Base-by-base conservation (phyloP, 2,888 invertebrate species). In the Resseliella maxima region DNA sequence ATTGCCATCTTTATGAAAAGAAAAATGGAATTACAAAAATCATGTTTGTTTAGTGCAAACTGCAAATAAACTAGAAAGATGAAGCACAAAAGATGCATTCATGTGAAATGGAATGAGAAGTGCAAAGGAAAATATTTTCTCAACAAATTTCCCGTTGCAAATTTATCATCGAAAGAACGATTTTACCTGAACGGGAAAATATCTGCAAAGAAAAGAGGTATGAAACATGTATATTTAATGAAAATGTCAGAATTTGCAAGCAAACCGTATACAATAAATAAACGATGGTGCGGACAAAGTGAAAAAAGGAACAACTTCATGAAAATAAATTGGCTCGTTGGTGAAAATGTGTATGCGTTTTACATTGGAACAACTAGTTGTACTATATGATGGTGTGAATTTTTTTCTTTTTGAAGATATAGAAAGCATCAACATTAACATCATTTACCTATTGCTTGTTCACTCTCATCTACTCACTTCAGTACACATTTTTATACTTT, bases 281-380 rank as follows among this genome's bases (percentile, higher is more conserved):
- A 27, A 59, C 5, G 59, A 59, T 24, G 59, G 24, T 59, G 27
- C 2, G 31, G 6, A 18, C 8, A 31, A 35, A 72, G 24, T 24
- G 24, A 59, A 24, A 5, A 59, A 3, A 50, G 6, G 27, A 59
- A 59, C 59, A 59, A 72, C 31, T 72, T 72, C 72, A 72, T 72
- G 72, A 72, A 72, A 72, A 72, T 72, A 72, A 72, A 72, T 72
- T 72, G 72, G 72, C 72, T 72, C 31, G 72, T 72, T 72, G 27
- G 72, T 72, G 31, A 35, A 35, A 72, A 72, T n/a, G n/a, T n/a
- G 35, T 35, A 35, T 72, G 72, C 18, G 31, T 72, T 72, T 72
- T 72, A 72, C 72, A 31, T 72, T 72, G 72, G 12, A 24, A 59
- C 59, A 59, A 59, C 59, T 59, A 3, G 59, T 27, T 24, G 27